Evolutionary conservation across 2,113 vertebrate genomes (phyloP).

Genomic region (Isichthys henryi): DNA sequence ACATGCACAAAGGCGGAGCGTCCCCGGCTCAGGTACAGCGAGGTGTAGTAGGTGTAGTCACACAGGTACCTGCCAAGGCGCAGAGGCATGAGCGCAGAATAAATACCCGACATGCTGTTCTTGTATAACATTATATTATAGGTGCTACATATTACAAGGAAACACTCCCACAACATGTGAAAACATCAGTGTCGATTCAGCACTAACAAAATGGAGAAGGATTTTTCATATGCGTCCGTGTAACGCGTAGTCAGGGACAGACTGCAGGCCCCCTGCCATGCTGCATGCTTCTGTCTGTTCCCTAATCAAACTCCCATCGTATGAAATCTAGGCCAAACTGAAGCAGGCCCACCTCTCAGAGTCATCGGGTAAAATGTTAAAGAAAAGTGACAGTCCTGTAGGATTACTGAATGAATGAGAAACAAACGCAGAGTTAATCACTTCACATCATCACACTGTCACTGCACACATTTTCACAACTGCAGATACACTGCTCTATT

Average conservation of each 20-base stretch:
- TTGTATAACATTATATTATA: background rate
- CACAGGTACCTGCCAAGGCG: slow-evolving; percentile 74
- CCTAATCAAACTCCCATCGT: background rate
- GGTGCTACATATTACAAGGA: background rate
- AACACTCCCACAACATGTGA: background rate
- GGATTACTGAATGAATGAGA: background rate
- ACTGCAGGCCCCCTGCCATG: background rate
- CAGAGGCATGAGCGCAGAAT: background rate
- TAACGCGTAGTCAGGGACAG: background rate
- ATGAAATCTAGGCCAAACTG: background rate
- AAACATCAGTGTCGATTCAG: background rate
- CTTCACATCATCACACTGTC: background rate
- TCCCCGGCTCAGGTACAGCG: slow-evolving; percentile 73
- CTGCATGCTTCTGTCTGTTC: background rate
- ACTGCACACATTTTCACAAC: background rate
- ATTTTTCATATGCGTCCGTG: background rate
- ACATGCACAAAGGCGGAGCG: slow-evolving; percentile 80
- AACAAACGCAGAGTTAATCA: background rate
- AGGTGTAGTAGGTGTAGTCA: slow-evolving; percentile 90
- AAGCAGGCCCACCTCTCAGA: background rate
- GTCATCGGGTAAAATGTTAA: background rate
- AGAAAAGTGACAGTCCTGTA: background rate
- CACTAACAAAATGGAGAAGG: background rate
- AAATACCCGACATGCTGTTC: background rate
- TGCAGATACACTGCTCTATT: background rate